Evolutionary conservation across 1,140 invertebrate species (phyloP), one percentile per base, ranked within the genome.

Genomic region (Lucilia sericata): DNA sequence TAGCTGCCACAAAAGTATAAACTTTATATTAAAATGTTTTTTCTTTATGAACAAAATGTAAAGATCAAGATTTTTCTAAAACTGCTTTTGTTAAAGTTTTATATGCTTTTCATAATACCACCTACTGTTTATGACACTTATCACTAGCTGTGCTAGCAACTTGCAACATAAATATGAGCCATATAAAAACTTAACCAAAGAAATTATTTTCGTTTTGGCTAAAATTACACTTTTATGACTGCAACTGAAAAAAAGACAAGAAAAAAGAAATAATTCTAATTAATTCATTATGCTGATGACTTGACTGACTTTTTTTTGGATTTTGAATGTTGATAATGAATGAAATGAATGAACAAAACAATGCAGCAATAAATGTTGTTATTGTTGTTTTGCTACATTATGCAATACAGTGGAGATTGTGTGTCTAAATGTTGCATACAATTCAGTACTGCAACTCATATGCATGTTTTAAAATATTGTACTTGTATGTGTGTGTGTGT

Each of bases 251-350:
- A 42, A 8, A 30, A 30, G n/a, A 30, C 25, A 30, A 30, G 25
- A 30, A 30, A 42, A 42, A 42, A 42, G 42, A 42, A 42, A 42
- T 42, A 55, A 55, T 55, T 55, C 51, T 55, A 55, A 55, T 55
- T 13, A 55, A 55, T 55, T 55, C 51, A 55, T 55, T 55, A 55
- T 55, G 51, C 51, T 55, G 51, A 55, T 55, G 51, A 55, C 51
- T 55, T 55, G 51, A 55, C 51, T 10, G 51, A 55, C 51, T 55
- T 17, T 17, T 17, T 51, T 55, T 55, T 55, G 51, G 51, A 17
- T 42, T 42, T 42, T 42, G 4, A 55, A 55, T 55, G 51, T 55
- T 55, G 51, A 55, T 55, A 55, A 55, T 55, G 13, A 55, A 17
- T 55, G 42, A 42, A 55, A 55, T 5, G 51, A 55, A 17, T 17